These are phyloP conservation scores for Pygoscelis antarcticus DNA, from an alignment of 2,113 vertebrate species.

Conservation along the genomic window DNA sequence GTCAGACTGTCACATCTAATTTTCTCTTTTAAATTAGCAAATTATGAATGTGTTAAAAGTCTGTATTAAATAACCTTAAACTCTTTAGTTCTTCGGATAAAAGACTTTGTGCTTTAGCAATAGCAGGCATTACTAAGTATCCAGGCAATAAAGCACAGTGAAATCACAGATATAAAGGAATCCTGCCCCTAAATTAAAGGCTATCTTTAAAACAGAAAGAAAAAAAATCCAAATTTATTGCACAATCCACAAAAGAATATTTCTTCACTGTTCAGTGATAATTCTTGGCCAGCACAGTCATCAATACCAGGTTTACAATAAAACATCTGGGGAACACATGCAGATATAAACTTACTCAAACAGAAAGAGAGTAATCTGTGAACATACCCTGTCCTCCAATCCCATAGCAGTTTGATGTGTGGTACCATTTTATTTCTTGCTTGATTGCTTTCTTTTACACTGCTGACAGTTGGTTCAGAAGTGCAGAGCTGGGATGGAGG, in stretches of 20 bases:
- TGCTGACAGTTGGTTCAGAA: not conserved
- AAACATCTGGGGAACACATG: not conserved
- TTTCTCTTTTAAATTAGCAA: not conserved
- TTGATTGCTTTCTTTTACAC: not conserved
- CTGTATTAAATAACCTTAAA: not conserved
- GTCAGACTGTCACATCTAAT: not conserved
- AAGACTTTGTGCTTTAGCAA: not conserved
- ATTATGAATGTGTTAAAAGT: not conserved
- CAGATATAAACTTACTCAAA: not conserved
- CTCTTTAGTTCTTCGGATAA: not conserved
- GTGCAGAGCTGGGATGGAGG: not conserved
- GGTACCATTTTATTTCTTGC: not conserved
- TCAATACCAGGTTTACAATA: not conserved
- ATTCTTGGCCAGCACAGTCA: not conserved
- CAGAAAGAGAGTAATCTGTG: not conserved
- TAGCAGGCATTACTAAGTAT: not conserved
- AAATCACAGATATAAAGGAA: not conserved
- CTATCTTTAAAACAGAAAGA: not conserved
- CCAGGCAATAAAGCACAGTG: not conserved
- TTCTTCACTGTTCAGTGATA: not conserved
- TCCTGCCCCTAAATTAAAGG: not conserved
- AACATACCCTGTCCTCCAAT: not conserved
- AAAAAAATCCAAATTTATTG: not conserved
- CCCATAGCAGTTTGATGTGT: not conserved
- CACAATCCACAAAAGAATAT: not conserved